Conservation (phyloP, 2,888 invertebrate species). For the Incurvaria masculella region DNA sequence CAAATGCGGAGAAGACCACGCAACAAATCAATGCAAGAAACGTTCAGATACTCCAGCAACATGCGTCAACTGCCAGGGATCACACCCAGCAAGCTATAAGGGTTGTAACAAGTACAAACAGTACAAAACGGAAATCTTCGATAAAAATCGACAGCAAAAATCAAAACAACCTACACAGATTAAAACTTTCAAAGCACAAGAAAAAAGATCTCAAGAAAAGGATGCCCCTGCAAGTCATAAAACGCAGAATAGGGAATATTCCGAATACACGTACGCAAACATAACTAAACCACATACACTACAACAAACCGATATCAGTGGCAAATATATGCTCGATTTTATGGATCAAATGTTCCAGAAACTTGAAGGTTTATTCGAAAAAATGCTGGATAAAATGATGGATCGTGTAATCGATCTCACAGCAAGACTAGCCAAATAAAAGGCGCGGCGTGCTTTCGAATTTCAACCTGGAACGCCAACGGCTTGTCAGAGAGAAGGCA, state of each 20-base stretch:
- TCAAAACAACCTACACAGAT: too few relatives aligned
- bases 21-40: slow-evolving; percentile 15
- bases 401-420: neutral
- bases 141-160: neutral
- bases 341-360: neutral
- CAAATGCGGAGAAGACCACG: slow-evolving; percentile 17
- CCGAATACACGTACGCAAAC: too few relatives aligned
- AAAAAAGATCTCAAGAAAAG: too few relatives aligned
- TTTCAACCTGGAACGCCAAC: neutral
- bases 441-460: neutral
- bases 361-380: neutral
- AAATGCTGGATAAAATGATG: neutral
- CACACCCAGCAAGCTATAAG: slow-evolving; percentile 15
- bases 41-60: slow-evolving; percentile 14
- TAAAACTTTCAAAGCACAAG: too few relatives aligned
- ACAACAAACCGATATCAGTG: too few relatives aligned
- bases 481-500: too few relatives aligned
- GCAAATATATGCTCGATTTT: too few relatives aligned
- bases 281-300: too few relatives aligned
- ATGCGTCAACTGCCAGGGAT: slow-evolving; percentile 14
- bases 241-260: too few relatives aligned
- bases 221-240: too few relatives aligned
- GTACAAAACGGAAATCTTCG: slow-evolving; percentile 9
- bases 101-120: slow-evolving; percentile 11
- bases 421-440: neutral